Evolutionary conservation across 2,113 vertebrate species (phyloP), one percentile per base, ranked within the genome.

Genomic region (Panurus biarmicus): DNA sequence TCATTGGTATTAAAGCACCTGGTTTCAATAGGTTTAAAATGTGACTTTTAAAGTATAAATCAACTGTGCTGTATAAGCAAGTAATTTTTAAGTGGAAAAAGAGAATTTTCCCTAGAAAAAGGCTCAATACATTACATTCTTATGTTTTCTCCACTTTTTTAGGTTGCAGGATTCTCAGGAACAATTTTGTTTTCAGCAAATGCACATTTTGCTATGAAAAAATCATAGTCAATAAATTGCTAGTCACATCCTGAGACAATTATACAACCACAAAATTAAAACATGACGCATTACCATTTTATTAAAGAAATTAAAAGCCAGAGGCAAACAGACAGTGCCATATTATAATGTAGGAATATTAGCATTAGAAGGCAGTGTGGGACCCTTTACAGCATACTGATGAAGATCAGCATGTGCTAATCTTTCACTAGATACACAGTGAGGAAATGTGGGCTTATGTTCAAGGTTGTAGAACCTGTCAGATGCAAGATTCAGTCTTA

Each of bases 251-350:
- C 50, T 20, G 50, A 90, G 47, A 90, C 42, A 85, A 69, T 93
- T 89, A 95, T 22, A 66, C 56, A 90, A n/a, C 33, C 22, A 71
- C 38, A 67, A 31, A 58, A 93, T 60, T 85, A 80, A 82, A 96
- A 47, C 58, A 84, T 6, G 21, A 67, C 8, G 6, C 50, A 58
- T 79, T 85, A 76, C 11, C 9, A 14, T 94, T 82, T 94, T 58
- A 80, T 80, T 75, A 77, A 88, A 93, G 75, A 88, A 94, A 92
- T 92, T 76, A 92, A 93, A 93, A 84, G 38, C 67, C 72, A 67
- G 95, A 90, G 85, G 75, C 90, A 83, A 94, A 76, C 50, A 91
- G 76, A 67, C 40, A 85, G 22, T 44, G 25, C 25, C 14, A 33
- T 28, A 73, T 73, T 82, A 73, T 66, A 54, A 56, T 48, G 54